Conservation (phyloP, 2,113 vertebrate genomes). For the Melanerpes formicivorus region DNA sequence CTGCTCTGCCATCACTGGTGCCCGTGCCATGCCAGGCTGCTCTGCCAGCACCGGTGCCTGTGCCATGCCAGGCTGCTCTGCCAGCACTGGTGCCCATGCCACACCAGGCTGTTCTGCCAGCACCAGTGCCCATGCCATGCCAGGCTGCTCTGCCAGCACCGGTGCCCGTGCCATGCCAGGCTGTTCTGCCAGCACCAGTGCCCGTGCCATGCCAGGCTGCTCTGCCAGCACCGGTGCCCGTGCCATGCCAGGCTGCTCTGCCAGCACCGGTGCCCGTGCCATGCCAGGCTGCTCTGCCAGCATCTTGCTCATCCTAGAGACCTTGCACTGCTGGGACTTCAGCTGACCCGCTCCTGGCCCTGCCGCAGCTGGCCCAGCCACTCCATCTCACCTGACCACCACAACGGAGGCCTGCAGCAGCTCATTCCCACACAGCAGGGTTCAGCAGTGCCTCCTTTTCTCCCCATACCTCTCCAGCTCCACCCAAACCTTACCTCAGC, state of each 20-base stretch:
- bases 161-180: neutral
- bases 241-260: neutral
- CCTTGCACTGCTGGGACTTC: neutral
- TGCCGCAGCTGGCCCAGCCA: fast-evolving
- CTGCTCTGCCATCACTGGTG: no score
- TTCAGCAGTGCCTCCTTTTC: neutral
- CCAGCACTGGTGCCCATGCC: no score
- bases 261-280: neutral
- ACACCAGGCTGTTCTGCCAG: no score
- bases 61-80: no score
- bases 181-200: neutral
- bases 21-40: no score
- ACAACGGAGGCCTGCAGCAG: neutral
- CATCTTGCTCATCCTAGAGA: fast-evolving
- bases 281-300: neutral
- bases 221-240: neutral
- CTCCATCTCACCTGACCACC: neutral
- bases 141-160: neutral
- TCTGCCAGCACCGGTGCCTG: no score
- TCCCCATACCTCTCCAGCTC: neutral
- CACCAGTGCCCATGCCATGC: no score
- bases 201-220: neutral
- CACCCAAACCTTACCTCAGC: neutral
- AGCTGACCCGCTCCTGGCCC: neutral
- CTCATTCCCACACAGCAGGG: fast-evolving